Conservation (phyloP, 2,113 vertebrate species). For the Nipponia nippon region DNA sequence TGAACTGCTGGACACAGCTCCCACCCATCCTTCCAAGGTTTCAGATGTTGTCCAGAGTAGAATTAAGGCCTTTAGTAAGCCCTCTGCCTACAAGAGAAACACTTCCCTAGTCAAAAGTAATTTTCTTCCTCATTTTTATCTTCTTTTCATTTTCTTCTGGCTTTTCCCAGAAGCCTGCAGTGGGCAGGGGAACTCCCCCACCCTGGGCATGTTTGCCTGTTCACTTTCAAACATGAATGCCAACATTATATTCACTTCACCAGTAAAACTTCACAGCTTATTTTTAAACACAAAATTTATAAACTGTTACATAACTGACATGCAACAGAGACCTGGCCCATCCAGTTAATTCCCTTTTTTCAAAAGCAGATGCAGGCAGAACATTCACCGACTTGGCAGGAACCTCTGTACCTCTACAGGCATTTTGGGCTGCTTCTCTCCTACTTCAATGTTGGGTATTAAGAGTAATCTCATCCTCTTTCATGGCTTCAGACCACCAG, state of each 20-base stretch:
- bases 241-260: not conserved
- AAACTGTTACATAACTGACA: conserved; percentile 3
- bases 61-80: not conserved
- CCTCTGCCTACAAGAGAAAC: not conserved
- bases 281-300: conserved; percentile 33
- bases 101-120: not conserved
- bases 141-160: not conserved
- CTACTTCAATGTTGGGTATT: not conserved
- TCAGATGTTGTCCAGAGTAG: not conserved
- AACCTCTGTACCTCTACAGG: not conserved
- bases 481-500: not conserved
- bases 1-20: not conserved
- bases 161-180: not conserved
- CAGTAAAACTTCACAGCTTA: not conserved
- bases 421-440: not conserved
- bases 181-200: not conserved
- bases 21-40: not conserved
- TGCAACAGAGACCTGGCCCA: not conserved
- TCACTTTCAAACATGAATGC: not conserved
- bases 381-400: not conserved
- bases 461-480: not conserved
- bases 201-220: not conserved
- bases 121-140: not conserved
- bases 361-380: not conserved
- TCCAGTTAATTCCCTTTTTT: not conserved